Evolutionary conservation across 2,888 invertebrate genomes (phyloP).

Genomic region (Drosophila glabriapex): DNA sequence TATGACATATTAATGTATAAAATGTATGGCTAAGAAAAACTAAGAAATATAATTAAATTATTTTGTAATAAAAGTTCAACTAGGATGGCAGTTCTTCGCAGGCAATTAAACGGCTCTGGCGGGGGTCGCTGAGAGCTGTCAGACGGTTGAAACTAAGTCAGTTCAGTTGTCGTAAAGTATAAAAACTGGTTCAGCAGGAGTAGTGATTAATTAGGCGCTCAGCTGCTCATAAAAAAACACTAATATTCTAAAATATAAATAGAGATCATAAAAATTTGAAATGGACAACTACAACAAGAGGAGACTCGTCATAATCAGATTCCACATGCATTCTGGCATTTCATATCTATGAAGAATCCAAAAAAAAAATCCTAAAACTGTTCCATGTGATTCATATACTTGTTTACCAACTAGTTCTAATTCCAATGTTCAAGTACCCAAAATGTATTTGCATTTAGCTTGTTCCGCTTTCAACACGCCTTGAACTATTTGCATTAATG

Average conservation of each 20-base stretch:
- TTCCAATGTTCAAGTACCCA: constrained; percentile 4
- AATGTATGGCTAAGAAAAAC: constrained; percentile 1
- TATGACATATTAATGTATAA: background rate
- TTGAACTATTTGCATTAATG: constrained; percentile 46
- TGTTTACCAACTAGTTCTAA: background rate
- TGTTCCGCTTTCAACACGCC: constrained; percentile 12
- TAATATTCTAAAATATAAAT: background rate
- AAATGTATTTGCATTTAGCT: constrained; percentile 7
- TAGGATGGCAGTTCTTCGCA: background rate
- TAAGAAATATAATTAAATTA: background rate
- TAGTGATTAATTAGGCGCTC: background rate
- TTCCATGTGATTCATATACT: background rate
- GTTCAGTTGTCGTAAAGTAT: background rate
- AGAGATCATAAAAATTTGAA: background rate
- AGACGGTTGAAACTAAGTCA: background rate
- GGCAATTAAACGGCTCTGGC: background rate
- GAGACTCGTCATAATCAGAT: background rate
- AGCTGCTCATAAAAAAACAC: background rate
- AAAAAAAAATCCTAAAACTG: background rate
- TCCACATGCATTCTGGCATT: background rate
- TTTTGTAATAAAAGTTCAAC: background rate
- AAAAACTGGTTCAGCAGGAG: background rate
- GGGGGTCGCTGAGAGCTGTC: background rate
- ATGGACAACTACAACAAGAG: background rate
- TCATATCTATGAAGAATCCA: background rate